A percentile compares a stretch with the other conserved stretches of the same genome.
Conservation (phyloP, 2,888 invertebrate species). For the Andrena trimmerana region DNA sequence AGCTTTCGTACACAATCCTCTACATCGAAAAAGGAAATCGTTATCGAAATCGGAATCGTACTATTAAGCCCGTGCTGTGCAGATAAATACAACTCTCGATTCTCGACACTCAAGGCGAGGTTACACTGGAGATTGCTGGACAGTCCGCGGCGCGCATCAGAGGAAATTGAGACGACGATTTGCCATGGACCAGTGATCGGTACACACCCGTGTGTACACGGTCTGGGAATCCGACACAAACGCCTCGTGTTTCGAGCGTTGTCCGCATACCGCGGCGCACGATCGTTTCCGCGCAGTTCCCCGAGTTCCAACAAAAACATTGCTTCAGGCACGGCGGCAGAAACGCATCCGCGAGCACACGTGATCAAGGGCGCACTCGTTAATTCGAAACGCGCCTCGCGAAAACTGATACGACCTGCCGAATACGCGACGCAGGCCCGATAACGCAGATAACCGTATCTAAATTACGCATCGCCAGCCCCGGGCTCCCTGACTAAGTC, state of each 20-base stretch:
- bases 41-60: background rate
- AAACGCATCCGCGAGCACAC: background rate
- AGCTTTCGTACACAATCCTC: no score
- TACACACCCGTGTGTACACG: no score
- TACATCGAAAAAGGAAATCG: no score
- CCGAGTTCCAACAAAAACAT: background rate
- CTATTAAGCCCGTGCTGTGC: no score
- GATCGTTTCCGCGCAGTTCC: background rate
- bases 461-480: background rate
- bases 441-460: constrained; percentile 2
- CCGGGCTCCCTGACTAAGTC: background rate
- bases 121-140: background rate
- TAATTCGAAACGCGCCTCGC: background rate
- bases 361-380: background rate
- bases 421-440: background rate
- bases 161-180: constrained; percentile 9
- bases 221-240: constrained; percentile 5
- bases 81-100: no score
- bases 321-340: background rate
- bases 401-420: background rate
- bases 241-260: constrained; percentile 7
- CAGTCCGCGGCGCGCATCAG: background rate
- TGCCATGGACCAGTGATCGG: background rate
- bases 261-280: background rate
- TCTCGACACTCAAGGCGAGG: no score